Percentiles rank a stretch among this genome's conserved stretches.
phyloP scores from a whole-genome alignment of 2,888 invertebrate species.

The Aphidoletes aphidimyza region DNA sequence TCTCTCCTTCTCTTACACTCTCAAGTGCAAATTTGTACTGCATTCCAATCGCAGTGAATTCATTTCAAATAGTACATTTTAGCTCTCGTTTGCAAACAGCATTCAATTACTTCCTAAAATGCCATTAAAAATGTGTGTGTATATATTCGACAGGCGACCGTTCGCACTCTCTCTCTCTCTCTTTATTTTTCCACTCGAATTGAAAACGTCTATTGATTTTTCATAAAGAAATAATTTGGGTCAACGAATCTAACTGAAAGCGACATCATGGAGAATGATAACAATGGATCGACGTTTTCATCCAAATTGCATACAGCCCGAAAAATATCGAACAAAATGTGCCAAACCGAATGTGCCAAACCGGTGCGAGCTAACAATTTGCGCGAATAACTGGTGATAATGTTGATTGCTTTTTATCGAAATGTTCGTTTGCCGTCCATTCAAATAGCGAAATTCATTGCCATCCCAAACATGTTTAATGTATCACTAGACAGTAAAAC shows the following conservation, averaged over 20 bases:
- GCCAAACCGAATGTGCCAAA: too few species aligned
- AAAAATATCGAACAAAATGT: too few species aligned
- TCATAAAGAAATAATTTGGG: not conserved
- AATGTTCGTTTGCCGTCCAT: too few species aligned
- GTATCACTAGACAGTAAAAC: too few species aligned
- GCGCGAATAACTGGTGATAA: too few species aligned
- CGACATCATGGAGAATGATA: not conserved
- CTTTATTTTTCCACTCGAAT: not conserved
- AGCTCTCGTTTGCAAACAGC: not conserved
- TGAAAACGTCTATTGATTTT: not conserved
- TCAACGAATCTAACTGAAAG: not conserved
- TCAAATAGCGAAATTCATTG: too few species aligned
- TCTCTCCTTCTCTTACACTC: too few species aligned
- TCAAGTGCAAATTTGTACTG: too few species aligned
- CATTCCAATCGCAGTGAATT: not conserved
- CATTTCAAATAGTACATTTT: not conserved
- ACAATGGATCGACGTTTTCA: not conserved
- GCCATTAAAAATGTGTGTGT: not conserved
- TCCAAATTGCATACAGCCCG: not conserved
- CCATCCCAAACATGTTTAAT: too few species aligned
- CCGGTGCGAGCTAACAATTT: too few species aligned
- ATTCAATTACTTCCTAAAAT: not conserved
- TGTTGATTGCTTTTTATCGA: too few species aligned
- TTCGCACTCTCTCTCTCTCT: not conserved
- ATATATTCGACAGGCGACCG: not conserved